Evolutionary conservation across 2,113 vertebrate genomes (phyloP), one percentile per base, ranked within the genome.

Genomic region (Colaptes auratus): DNA sequence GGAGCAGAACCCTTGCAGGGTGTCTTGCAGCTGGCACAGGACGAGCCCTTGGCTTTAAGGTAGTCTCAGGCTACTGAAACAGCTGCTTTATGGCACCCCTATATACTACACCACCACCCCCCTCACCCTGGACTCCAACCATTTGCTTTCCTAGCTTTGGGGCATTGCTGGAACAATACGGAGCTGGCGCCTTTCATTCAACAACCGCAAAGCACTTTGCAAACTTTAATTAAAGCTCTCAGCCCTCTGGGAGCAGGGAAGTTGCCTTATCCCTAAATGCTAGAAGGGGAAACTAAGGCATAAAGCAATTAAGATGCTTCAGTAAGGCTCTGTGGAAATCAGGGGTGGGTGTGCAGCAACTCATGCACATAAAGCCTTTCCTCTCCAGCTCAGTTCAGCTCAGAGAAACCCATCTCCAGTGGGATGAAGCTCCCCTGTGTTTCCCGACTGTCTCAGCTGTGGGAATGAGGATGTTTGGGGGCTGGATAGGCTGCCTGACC

Each of bases 171-270:
- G 56, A 60, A 78, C 93, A 78, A 69, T 36, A 4, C 60, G 2
- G 73, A 36, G 78, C 69, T 35, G 91, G 56, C 6, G 42, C 86
- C 50, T 87, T 76, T 23, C 71, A 39, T 85, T 75, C 84, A 16
- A 11, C 5, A n/a, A 9, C 52, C 3, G 64, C 86, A 3, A 33
- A 93, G 91, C 81, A 28, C 91, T 89, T 73, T n/a, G 46, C 56
- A 55, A 92, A 89, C 88, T 89, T 91, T 79, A 88, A 87, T 76
- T 76, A 89, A 89, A 80, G 67, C 94, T 70, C 70, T 11, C 61
- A 25, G 88, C 74, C 65, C 89, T 72, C 74, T 46, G 87, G 66
- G 93, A 85, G 63, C 50, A 0, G 91, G 70, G 91, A 67, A 80
- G 52, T 24, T 15, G 48, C 91, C 61, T 92, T 16, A 64, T 67